phyloP scores from a whole-genome alignment of 2,797 vertebrate species.

The Squalus acanthias region DNA sequence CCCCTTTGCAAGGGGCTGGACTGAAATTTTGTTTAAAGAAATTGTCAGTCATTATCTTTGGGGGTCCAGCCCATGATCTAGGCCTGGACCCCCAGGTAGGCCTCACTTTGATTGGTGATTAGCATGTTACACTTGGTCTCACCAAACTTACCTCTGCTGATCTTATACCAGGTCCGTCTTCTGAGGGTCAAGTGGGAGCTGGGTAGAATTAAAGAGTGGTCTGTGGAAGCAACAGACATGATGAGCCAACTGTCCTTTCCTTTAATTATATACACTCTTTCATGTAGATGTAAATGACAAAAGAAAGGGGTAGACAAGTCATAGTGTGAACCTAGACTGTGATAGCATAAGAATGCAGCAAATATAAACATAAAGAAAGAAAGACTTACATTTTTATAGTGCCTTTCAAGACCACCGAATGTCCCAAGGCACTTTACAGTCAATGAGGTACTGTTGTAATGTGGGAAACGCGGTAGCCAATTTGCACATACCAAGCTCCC shows the following conservation, averaged over 20 bases:
- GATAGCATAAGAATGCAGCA: not conserved
- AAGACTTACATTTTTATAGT: too few species aligned
- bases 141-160: not conserved
- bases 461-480: too few species aligned
- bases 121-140: not conserved
- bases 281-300: not conserved
- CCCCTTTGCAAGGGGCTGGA: not conserved
- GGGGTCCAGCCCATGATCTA: not conserved
- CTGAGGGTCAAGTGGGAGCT: not conserved
- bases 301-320: not conserved
- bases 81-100: not conserved
- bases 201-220: not conserved
- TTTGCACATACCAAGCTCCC: too few species aligned
- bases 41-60: not conserved
- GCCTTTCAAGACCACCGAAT: too few species aligned
- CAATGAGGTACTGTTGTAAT: too few species aligned
- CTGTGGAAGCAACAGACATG: not conserved
- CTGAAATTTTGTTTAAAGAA: not conserved
- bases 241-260: not conserved
- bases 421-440: too few species aligned
- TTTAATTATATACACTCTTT: not conserved
- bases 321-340: conserved; percentile 25
- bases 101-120: not conserved
- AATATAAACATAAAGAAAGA: not conserved
- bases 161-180: not conserved